Conservation (phyloP, 2,797 vertebrate species). For the Rousettus madagascariensis region DNA sequence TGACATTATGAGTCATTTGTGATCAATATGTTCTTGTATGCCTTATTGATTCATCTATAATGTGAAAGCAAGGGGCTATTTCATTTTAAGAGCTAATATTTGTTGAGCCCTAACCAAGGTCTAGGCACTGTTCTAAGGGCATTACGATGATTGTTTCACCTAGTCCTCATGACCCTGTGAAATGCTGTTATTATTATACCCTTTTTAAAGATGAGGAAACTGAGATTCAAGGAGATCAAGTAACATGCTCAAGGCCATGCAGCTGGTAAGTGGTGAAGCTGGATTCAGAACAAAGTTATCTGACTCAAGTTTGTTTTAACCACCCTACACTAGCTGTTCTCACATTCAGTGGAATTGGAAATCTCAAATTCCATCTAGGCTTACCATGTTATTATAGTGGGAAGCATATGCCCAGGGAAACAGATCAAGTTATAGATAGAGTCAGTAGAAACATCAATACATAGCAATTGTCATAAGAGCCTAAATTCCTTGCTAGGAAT, state of each 20-base stretch:
- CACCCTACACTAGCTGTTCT: background rate
- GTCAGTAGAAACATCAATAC: background rate
- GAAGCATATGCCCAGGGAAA: background rate
- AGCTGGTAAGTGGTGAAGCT: background rate
- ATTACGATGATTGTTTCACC: background rate
- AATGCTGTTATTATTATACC: background rate
- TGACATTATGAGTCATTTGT: background rate
- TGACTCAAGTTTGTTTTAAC: background rate
- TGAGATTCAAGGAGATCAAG: background rate
- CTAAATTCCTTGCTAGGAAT: background rate
- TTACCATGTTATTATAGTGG: background rate
- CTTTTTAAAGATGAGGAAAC: background rate
- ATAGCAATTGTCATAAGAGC: background rate
- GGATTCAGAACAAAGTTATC: background rate
- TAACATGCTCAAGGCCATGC: background rate
- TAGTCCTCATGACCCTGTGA: background rate
- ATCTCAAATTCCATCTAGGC: background rate
- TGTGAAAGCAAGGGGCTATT: background rate
- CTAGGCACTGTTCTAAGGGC: background rate
- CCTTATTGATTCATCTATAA: slow-evolving; percentile 26
- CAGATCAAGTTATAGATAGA: background rate
- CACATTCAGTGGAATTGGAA: background rate
- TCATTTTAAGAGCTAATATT: background rate
- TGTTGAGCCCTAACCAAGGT: background rate
- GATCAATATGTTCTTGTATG: background rate